Evolutionary conservation across 2,797 vertebrate genomes (phyloP).

Genomic region (Lepilemur septentrionalis): DNA sequence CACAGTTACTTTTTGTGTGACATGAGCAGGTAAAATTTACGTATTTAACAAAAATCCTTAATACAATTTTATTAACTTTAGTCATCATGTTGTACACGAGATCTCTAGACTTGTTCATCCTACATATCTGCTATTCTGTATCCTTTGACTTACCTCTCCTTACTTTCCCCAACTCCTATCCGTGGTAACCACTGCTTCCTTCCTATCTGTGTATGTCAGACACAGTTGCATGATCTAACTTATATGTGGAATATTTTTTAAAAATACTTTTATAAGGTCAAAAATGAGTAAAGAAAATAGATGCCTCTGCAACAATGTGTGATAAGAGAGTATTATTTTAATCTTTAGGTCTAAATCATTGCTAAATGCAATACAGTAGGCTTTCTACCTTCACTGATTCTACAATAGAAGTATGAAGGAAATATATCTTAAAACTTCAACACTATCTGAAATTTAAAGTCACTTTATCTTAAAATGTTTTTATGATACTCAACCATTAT

Average conservation of each 20-base stretch:
- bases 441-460: conserved; percentile 41
- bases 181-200: neutral
- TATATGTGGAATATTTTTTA: neutral
- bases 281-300: neutral
- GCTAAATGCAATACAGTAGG: neutral
- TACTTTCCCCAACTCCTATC: too few relatives aligned
- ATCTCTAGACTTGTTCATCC: neutral
- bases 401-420: neutral
- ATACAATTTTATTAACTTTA: neutral
- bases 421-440: conserved; percentile 45
- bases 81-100: neutral
- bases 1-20: neutral
- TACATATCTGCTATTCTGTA: neutral
- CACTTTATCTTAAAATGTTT: neutral
- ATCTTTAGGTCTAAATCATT: neutral
- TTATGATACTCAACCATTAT: conserved; percentile 15
- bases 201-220: neutral
- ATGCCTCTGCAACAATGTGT: neutral
- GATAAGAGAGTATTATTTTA: neutral
- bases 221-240: neutral
- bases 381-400: neutral
- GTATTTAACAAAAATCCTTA: neutral
- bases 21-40: neutral
- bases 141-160: neutral
- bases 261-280: neutral